Evolutionary conservation across 2,888 invertebrate genomes (phyloP).

Genomic region (Brachyopa scutellaris): DNA sequence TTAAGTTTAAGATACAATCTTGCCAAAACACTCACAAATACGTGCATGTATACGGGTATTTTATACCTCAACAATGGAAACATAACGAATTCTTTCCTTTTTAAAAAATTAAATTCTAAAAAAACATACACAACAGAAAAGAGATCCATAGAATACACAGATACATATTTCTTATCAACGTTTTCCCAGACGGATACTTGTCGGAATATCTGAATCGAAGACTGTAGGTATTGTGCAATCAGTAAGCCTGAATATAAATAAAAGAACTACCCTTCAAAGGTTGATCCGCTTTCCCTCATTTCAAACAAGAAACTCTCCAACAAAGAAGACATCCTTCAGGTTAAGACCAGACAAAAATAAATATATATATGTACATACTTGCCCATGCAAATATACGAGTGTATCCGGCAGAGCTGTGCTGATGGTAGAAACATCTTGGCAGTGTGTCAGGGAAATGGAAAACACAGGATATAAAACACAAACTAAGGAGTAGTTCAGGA

Average conservation of each 20-base stretch:
- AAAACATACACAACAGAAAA: neutral
- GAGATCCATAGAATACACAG: neutral
- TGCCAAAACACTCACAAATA: neutral
- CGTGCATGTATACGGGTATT: neutral
- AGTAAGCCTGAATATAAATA: neutral
- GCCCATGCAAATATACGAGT: neutral
- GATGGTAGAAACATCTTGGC: neutral
- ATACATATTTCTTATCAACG: conserved; percentile 32
- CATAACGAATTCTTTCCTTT: neutral
- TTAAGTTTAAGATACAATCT: neutral
- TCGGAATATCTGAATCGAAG: conserved; percentile 19
- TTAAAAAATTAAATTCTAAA: neutral
- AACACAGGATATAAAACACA: neutral
- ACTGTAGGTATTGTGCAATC: conserved; percentile 29
- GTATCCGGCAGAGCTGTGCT: neutral
- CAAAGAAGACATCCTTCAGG: conserved; percentile 3
- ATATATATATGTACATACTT: neutral
- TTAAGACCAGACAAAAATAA: conserved; percentile 16
- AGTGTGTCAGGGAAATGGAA: conserved; percentile 25
- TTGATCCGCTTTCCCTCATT: neutral
- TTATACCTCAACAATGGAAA: neutral
- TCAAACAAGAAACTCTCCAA: neutral
- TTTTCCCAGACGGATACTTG: conserved; percentile 35
- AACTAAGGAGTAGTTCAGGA: conserved; percentile 18
- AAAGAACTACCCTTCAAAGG: neutral